Evolutionary conservation across 1,140 invertebrate species (phyloP).

Genomic region (Drosophila guanche): DNA sequence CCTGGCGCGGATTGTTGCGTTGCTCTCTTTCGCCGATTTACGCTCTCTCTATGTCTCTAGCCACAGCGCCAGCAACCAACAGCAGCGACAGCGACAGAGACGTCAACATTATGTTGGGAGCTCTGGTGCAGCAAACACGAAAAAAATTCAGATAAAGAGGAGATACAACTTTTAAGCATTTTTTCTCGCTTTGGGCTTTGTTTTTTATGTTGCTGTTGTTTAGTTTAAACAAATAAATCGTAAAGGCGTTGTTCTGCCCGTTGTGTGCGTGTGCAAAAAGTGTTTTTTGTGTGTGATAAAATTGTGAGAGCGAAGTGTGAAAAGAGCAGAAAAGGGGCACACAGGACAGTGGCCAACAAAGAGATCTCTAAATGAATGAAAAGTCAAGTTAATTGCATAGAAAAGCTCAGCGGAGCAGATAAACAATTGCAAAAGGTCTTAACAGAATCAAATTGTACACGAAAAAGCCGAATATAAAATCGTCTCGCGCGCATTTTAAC

Average conservation of each 20-base stretch:
- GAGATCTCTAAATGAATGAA: neutral
- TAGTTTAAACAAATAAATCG: slow-evolving; percentile 8
- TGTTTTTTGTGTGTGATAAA: slow-evolving; percentile 14
- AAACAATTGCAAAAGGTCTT: slow-evolving; percentile 33
- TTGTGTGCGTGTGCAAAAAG: slow-evolving; percentile 1
- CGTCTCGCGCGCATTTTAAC: slow-evolving; percentile 71
- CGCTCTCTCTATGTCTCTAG: slow-evolving; percentile 27
- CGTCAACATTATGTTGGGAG: slow-evolving; percentile 74
- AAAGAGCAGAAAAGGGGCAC: neutral
- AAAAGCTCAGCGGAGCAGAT: neutral
- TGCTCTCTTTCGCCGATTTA: slow-evolving; percentile 7
- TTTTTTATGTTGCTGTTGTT: slow-evolving; percentile 56
- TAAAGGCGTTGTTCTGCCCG: neutral
- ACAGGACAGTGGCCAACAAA: too few relatives aligned
- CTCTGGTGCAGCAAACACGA: slow-evolving; percentile 80
- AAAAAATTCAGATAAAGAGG: slow-evolving; percentile 46
- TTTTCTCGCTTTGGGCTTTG: slow-evolving; percentile 57
- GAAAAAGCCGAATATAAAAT: slow-evolving; percentile 54
- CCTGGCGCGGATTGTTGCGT: slow-evolving; percentile 35
- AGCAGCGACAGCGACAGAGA: slow-evolving; percentile 57
- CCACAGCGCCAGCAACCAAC: slow-evolving; percentile 30
- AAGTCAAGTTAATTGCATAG: slow-evolving; percentile 16
- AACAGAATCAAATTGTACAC: slow-evolving; percentile 16
- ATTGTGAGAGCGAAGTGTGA: slow-evolving; percentile 8
- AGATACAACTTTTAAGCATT: slow-evolving; percentile 40